These are phyloP conservation scores for Bombus huntii DNA, from an alignment of 1,140 invertebrate genomes.

Conservation along the genomic window DNA sequence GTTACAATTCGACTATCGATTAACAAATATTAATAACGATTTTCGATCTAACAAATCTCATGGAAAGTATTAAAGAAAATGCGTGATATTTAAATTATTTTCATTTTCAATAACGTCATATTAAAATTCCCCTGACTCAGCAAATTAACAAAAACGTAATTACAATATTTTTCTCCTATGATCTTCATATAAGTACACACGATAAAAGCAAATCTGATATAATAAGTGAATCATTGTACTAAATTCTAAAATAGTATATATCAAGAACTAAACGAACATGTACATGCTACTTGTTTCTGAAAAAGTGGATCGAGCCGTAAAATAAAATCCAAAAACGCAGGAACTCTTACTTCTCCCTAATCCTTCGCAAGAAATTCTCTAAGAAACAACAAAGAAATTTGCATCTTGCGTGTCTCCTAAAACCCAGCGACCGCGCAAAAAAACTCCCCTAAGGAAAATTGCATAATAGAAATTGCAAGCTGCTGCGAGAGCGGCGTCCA, in stretches of 20 bases:
- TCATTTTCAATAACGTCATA: no score
- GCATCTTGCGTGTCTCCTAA: not conserved
- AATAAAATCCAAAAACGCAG: not conserved
- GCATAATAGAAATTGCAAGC: slow-evolving; percentile 19
- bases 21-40: not conserved
- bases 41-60: not conserved
- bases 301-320: not conserved
- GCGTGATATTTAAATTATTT: no score
- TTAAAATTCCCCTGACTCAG: no score
- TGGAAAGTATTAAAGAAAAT: not conserved
- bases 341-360: not conserved
- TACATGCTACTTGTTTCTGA: not conserved
- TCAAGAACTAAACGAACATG: not conserved
- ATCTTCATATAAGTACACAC: no score
- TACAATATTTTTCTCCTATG: no score
- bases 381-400: not conserved
- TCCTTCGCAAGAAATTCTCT: not conserved
- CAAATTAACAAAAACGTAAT: no score
- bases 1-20: not conserved
- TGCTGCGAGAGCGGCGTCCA: not conserved
- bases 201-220: no score
- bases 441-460: not conserved
- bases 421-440: not conserved
- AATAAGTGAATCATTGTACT: no score
- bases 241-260: no score